These are phyloP conservation scores for Trichoplusia ni DNA, from an alignment of 1,140 invertebrate species.

Conservation along the genomic window DNA sequence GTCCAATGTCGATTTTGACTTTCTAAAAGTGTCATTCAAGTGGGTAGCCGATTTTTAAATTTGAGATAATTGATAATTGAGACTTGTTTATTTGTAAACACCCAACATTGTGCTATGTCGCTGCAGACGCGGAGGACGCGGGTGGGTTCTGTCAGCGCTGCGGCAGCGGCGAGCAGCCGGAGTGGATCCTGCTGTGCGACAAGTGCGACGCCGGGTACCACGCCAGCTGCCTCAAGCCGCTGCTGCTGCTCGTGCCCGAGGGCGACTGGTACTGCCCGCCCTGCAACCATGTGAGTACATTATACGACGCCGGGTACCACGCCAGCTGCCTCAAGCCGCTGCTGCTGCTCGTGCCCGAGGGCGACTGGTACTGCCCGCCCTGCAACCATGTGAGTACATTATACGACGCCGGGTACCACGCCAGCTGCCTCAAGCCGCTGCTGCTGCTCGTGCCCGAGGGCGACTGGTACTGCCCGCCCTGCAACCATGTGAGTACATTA, in stretches of 20 bases:
- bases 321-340: constrained; percentile 95
- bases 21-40: too few relatives aligned
- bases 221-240: constrained; percentile 94
- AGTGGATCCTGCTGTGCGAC: constrained; percentile 98
- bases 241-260: constrained; percentile 95
- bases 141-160: constrained; percentile 93
- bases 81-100: neutral
- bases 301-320: constrained; percentile 97
- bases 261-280: constrained; percentile 98
- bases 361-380: constrained; percentile 98
- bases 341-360: constrained; percentile 95
- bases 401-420: constrained; percentile 98
- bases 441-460: constrained; percentile 97
- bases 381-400: constrained; percentile 90
- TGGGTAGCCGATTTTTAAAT: too few relatives aligned
- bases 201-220: constrained; percentile 97
- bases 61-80: too few relatives aligned
- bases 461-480: constrained; percentile 98
- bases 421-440: constrained; percentile 94
- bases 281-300: constrained; percentile 90
- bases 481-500: constrained; percentile 89
- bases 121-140: constrained; percentile 80
- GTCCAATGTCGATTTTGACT: too few relatives aligned
- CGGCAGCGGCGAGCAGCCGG: constrained; percentile 94
- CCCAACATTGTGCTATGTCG: neutral